phyloP scores from a whole-genome alignment of 2,888 invertebrate genomes.

The Euproctis similis region DNA sequence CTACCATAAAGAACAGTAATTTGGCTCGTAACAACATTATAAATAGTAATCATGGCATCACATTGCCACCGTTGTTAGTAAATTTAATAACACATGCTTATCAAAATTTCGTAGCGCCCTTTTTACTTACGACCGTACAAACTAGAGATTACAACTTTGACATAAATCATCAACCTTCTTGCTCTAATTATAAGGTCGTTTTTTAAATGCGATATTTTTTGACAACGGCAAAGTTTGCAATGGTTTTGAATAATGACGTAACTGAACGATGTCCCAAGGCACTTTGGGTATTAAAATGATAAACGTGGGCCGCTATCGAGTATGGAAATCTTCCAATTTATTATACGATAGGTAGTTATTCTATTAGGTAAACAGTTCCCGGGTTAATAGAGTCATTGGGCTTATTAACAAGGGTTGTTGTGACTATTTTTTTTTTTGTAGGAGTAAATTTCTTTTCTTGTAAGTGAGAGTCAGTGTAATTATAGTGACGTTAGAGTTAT shows the following conservation, averaged over 20 bases:
- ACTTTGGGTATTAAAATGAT: constrained; percentile 73
- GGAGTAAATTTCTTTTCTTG: constrained; percentile 1
- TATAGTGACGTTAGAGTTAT: background rate
- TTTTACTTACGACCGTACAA: constrained; percentile 30
- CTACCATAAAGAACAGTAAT: constrained; percentile 25
- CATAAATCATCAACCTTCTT: constrained; percentile 9
- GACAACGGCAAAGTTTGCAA: background rate
- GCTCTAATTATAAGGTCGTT: constrained; percentile 3
- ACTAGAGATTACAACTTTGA: constrained; percentile 9
- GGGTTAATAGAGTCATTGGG: constrained; percentile 67
- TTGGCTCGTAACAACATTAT: constrained; percentile 30
- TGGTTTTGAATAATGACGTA: constrained; percentile 50
- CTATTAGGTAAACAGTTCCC: constrained; percentile 72
- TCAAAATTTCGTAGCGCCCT: constrained; percentile 49
- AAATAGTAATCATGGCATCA: constrained; percentile 57
- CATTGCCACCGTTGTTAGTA: constrained; percentile 52
- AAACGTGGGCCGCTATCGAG: constrained; percentile 61
- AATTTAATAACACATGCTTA: constrained; percentile 64
- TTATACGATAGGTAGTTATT: constrained; percentile 72
- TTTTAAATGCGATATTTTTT: constrained; percentile 9
- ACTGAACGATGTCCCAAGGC: constrained; percentile 56
- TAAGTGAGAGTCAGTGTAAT: background rate
- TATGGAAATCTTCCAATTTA: constrained; percentile 75
- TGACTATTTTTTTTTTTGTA: constrained; percentile 8
- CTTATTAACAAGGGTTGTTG: constrained; percentile 44